Evolutionary conservation across 2,797 vertebrate genomes (phyloP).

Genomic region (Acanthopagrus latus): DNA sequence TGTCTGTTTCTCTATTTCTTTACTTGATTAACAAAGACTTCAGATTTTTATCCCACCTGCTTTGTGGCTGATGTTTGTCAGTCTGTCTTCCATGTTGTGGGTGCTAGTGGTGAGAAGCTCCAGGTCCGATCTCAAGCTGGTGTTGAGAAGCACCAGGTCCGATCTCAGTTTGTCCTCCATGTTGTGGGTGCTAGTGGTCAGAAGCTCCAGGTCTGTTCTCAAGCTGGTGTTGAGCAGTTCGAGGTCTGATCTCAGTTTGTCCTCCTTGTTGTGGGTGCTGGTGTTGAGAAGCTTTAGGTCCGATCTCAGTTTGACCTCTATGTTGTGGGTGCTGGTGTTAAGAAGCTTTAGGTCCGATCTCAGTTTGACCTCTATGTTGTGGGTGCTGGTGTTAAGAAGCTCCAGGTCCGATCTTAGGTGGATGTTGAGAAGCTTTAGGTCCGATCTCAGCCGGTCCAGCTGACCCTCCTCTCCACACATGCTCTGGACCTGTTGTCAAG

Average conservation of each 20-base stretch:
- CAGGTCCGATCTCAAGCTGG: conserved; percentile 34
- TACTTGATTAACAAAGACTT: too few relatives aligned
- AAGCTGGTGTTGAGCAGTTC: conserved; percentile 6
- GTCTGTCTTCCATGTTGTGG: background rate
- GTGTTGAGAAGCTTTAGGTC: too few relatives aligned
- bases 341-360: conserved; percentile 50
- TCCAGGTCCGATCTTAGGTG: too few relatives aligned
- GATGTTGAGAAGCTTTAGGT: conserved; percentile 24
- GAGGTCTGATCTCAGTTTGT: too few relatives aligned
- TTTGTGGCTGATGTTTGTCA: conserved; percentile 71
- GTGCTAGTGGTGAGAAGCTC: conserved; percentile 63
- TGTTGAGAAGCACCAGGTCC: too few relatives aligned
- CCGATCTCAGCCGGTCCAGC: conserved; percentile 43
- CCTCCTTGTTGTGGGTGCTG: too few relatives aligned
- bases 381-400: too few relatives aligned
- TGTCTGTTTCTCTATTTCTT: too few relatives aligned
- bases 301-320: too few relatives aligned
- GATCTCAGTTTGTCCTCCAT: conserved; percentile 67
- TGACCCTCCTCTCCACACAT: conserved; percentile 65
- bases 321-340: conserved; percentile 58
- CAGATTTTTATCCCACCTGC: conserved; percentile 74
- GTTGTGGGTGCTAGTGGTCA: conserved; percentile 52
- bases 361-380: background rate
- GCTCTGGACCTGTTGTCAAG: conserved; percentile 54
- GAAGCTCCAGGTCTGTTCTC: too few relatives aligned